phyloP scores from a whole-genome alignment of 1,140 invertebrate genomes.

The Drosophila baimaii region DNA sequence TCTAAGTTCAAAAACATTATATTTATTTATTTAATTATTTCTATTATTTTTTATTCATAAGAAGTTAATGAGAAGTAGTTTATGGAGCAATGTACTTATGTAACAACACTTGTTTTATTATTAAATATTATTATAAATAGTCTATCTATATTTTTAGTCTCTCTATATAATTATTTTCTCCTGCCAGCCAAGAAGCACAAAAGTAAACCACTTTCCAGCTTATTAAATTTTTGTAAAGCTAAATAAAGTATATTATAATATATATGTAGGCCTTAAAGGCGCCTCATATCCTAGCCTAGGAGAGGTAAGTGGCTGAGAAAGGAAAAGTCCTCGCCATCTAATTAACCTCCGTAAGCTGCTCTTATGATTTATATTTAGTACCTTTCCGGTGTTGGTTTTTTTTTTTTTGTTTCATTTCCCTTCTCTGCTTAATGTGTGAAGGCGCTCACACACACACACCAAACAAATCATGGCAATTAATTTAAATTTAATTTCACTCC shows the following conservation, averaged over 20 bases:
- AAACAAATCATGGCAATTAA: slow-evolving; percentile 63
- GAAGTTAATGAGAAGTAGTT: no score
- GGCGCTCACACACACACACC: slow-evolving; percentile 8
- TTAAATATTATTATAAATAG: no score
- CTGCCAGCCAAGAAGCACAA: no score
- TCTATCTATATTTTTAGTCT: no score
- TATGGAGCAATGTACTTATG: no score
- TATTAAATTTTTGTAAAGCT: not conserved
- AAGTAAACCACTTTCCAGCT: not conserved
- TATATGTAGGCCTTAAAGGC: no score
- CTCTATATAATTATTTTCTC: no score
- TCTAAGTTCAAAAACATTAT: no score
- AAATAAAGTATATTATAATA: no score
- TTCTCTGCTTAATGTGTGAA: slow-evolving; percentile 7
- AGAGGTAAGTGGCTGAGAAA: not conserved
- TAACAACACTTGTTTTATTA: no score
- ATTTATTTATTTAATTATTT: no score
- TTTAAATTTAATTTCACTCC: slow-evolving; percentile 51
- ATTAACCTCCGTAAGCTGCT: slow-evolving; percentile 25
- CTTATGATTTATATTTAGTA: slow-evolving; percentile 32
- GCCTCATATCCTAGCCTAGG: not conserved
- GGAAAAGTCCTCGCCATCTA: not conserved
- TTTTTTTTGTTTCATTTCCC: not conserved
- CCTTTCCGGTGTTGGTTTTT: slow-evolving; percentile 4
- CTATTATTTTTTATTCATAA: no score